phyloP scores from a whole-genome alignment of 2,113 vertebrate species.

The Hyperoodon ampullatus region DNA sequence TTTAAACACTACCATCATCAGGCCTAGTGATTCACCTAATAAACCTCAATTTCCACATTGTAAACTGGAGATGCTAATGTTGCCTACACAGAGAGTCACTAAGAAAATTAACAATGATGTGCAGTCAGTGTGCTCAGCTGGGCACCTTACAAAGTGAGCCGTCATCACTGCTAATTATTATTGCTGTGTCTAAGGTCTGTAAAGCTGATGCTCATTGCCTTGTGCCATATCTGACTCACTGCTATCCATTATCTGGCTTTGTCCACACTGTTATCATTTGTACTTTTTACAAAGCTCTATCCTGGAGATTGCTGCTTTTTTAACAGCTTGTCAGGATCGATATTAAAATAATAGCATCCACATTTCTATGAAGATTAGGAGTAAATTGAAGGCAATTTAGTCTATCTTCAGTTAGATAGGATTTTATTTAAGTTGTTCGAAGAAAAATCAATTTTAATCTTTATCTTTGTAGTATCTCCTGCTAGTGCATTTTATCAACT shows the following conservation, averaged over 20 bases:
- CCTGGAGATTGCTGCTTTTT: not conserved
- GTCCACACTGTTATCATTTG: not conserved
- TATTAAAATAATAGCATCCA: conserved; percentile 53
- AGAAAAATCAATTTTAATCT: conserved; percentile 66
- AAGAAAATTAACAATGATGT: not conserved
- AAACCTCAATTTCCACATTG: not conserved
- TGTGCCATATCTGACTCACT: not conserved
- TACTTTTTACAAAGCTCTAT: not conserved
- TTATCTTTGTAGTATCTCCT: conserved; percentile 13
- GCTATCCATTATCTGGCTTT: not conserved
- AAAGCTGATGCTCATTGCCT: not conserved
- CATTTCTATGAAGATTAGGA: conserved; percentile 50
- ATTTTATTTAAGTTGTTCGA: conserved; percentile 50
- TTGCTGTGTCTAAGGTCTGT: fast-evolving
- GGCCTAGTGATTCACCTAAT: not conserved
- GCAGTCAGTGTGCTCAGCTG: not conserved
- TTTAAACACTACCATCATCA: not conserved
- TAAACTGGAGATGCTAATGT: not conserved
- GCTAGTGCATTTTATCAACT: conserved; percentile 5
- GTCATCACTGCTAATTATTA: not conserved
- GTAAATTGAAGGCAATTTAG: conserved; percentile 52
- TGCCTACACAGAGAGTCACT: not conserved
- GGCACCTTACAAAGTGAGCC: fast-evolving
- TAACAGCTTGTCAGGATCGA: conserved; percentile 37
- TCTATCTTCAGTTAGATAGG: not conserved